Evolutionary conservation across 2,113 vertebrate species (phyloP), one percentile per base, ranked within the genome.

Genomic region (Acrocephalus arundinaceus): DNA sequence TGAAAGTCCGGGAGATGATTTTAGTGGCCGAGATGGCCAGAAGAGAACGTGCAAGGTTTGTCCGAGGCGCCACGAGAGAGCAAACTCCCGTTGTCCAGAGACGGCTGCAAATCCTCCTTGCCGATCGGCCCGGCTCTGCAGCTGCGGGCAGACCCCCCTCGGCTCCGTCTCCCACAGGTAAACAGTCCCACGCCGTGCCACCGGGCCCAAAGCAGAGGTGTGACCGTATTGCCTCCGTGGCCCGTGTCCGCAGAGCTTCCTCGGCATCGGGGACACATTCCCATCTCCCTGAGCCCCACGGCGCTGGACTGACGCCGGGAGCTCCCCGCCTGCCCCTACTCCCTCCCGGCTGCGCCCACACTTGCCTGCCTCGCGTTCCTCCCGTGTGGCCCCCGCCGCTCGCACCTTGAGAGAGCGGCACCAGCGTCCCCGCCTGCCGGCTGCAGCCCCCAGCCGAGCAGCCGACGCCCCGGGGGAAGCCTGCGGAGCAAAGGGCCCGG

Each of bases 291-390:
- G 39, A 37, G 46, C 17, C 13, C 21, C 16, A 6, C 4, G 23
- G 58, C 11, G 10, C 13, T 12, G 39, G 15, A 21, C 21, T 18
- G 45, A 30, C 7, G 15, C 30, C 45, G 7, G 43, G 7, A 43
- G 31, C 33, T 16, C 2, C 25, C 31, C 14, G 11, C 14, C 66
- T 4, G 31, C 5, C 3, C 6, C 24, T 11, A 9, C 51, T 37
- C 10, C 37, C 13, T 33, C 46, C 6, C 58, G 1, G 16, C 15
- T 2, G 5, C 1, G 4, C 35, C 18, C 7, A 1, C 28, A 5
- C n/a, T 62, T 17, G 9, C 35, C 37, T 41, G 21, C n/a, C 17
- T 21, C 9, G 23, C 27, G 2, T 3, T 20, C 33, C 41, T 30
- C 4, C 30, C 24, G 10, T 0, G 16, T 3, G 2, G 23, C 16